These are phyloP conservation scores for Himalopsyche phryganea DNA, from an alignment of 1,140 invertebrate genomes.

Conservation along the genomic window DNA sequence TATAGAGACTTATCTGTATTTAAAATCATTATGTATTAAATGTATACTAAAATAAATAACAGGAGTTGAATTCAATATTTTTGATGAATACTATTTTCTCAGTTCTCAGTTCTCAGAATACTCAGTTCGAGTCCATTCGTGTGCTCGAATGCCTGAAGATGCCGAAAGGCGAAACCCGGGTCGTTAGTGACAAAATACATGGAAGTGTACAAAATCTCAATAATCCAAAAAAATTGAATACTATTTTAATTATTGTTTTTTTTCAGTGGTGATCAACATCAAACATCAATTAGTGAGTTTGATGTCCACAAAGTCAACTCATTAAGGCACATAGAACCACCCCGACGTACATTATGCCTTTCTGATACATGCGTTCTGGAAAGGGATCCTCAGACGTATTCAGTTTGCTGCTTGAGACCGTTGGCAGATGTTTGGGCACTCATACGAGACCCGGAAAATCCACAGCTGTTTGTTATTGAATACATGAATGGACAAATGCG, in stretches of 20 bases:
- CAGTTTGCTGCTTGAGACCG: conserved; percentile 80
- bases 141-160: too few relatives aligned
- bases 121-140: too few relatives aligned
- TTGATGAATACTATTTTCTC: too few relatives aligned
- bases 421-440: conserved; percentile 88
- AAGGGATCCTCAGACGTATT: conserved; percentile 94
- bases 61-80: too few relatives aligned
- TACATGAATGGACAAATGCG: conserved; percentile 89
- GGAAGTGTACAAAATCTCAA: too few relatives aligned
- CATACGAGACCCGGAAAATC: conserved; percentile 83
- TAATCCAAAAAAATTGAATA: too few relatives aligned
- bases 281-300: conserved; percentile 91
- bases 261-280: conserved; percentile 76
- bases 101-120: too few relatives aligned
- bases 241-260: conserved; percentile 29
- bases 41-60: too few relatives aligned
- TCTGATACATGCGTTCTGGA: conserved; percentile 95
- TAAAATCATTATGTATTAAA: too few relatives aligned
- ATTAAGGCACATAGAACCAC: conserved; percentile 71
- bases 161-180: too few relatives aligned
- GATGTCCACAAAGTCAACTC: conserved; percentile 83
- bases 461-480: conserved; percentile 91
- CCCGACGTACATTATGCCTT: conserved; percentile 86
- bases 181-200: too few relatives aligned
- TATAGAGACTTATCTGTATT: too few relatives aligned